Base-by-base conservation (phyloP, 2,888 invertebrate genomes). In the Melinaea marsaeus region DNA sequence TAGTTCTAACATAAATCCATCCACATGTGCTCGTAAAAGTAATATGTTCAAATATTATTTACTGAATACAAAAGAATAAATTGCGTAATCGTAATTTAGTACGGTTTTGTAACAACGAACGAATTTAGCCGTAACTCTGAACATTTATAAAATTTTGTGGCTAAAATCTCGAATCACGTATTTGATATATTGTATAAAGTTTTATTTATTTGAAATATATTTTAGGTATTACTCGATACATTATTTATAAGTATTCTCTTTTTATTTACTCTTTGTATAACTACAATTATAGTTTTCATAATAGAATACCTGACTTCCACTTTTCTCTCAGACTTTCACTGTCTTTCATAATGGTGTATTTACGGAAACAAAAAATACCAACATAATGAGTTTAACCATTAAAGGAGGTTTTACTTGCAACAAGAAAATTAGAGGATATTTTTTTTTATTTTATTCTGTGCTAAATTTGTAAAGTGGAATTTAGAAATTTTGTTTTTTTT, bases 291-390 rank as follows among this genome's bases (percentile, higher is more conserved):
- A 56, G 45, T 61, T 58, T 61, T 57, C 58, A 57, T 61, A 62
- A 51, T 47, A 35, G 58, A 22, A 54, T 35, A 51, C 46, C 37
- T 34, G 59, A 47, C 61, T 62, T 65, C 54, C 62, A 64, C 60
- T 47, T 65, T 62, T 65, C 51, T 58, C 61, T 59, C 59, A 57
- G 46, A 58, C 65, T 65, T 65, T 65, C 65, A 62, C 65, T 61
- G 61, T 61, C 64, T 56, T 42, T 48, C 57, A 33, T 58, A 65
- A 58, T 65, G 61, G 51, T 37, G 22, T 13, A 42, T 45, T 32
- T 42, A 42, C 45, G 37, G 33, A 22, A 45, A 13, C 42, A 55
- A 55, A 55, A 42, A 45, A 55, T 51, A 32, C 51, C 51, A 32
- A 11, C 2, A 32, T 51, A 51, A 22, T 51, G 32, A 51, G 51